phyloP scores from a whole-genome alignment of 2,888 invertebrate species.

The Plagodis pulveraria region DNA sequence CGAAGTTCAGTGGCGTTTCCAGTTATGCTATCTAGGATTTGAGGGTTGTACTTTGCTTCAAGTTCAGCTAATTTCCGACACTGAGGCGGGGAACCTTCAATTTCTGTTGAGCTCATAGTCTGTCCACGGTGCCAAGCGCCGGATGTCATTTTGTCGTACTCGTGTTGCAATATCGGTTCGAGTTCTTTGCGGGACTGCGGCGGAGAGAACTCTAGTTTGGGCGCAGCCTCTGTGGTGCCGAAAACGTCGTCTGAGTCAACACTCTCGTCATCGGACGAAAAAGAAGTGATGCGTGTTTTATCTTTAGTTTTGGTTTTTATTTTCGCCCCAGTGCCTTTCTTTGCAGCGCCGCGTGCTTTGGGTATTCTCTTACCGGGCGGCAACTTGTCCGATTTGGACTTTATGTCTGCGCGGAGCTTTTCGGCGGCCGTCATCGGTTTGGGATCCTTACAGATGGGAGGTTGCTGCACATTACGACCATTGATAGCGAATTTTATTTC shows the following conservation, averaged over 20 bases:
- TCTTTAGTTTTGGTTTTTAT: slow-evolving; percentile 87
- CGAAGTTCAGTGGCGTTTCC: slow-evolving; percentile 88
- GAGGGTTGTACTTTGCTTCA: slow-evolving; percentile 87
- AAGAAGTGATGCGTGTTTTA: slow-evolving; percentile 90
- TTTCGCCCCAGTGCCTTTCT: slow-evolving; percentile 82
- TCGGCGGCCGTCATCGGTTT: slow-evolving; percentile 76
- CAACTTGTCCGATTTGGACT: slow-evolving; percentile 85
- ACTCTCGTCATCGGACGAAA: slow-evolving; percentile 91
- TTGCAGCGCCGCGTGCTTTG: slow-evolving; percentile 86
- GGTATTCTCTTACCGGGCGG: slow-evolving; percentile 85
- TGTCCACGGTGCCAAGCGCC: slow-evolving; percentile 88
- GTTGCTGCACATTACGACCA: slow-evolving; percentile 72
- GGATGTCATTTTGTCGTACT: slow-evolving; percentile 88
- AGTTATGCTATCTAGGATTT: slow-evolving; percentile 86
- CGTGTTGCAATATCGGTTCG: slow-evolving; percentile 89
- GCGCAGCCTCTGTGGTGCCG: slow-evolving; percentile 90
- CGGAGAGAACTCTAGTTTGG: slow-evolving; percentile 90
- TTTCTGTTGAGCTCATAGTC: slow-evolving; percentile 91
- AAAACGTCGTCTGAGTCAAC: slow-evolving; percentile 91
- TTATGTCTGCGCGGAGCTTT: slow-evolving; percentile 81
- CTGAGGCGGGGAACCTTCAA: slow-evolving; percentile 90
- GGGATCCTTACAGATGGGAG: slow-evolving; percentile 72
- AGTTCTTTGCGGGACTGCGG: slow-evolving; percentile 91
- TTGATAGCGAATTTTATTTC: slow-evolving; percentile 82
- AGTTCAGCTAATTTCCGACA: slow-evolving; percentile 87